These are phyloP conservation scores for Lophius americanus DNA, from an alignment of 2,797 vertebrate species.

Conservation along the genomic window DNA sequence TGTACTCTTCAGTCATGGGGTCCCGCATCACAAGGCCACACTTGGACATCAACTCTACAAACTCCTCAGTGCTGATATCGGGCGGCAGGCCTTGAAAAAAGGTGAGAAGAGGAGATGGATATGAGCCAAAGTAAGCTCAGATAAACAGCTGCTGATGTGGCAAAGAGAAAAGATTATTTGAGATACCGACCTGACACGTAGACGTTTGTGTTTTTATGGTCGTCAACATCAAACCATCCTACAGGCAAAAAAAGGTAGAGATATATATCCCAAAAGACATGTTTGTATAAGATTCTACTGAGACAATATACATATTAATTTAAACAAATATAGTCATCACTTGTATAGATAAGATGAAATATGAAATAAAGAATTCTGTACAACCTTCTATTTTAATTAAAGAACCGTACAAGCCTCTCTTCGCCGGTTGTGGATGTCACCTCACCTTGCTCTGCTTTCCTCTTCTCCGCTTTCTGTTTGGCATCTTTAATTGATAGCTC, in stretches of 20 bases:
- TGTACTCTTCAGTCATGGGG: slow-evolving; percentile 91
- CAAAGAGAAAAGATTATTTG: background rate
- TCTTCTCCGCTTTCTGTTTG: slow-evolving; percentile 89
- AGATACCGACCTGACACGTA: slow-evolving; percentile 90
- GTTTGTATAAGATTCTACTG: background rate
- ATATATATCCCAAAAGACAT: background rate
- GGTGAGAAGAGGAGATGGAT: background rate
- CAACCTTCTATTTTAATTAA: background rate
- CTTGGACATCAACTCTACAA: slow-evolving; percentile 92
- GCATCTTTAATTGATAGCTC: slow-evolving; percentile 51
- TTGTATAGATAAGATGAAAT: background rate
- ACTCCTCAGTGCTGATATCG: slow-evolving; percentile 92
- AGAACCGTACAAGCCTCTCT: background rate
- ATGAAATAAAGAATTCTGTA: background rate
- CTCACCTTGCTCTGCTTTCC: slow-evolving; percentile 90
- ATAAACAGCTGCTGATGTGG: background rate
- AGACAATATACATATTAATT: background rate
- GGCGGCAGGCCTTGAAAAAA: slow-evolving; percentile 87
- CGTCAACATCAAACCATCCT: slow-evolving; percentile 97
- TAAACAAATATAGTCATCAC: background rate
- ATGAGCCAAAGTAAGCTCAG: background rate
- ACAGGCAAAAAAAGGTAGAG: slow-evolving; percentile 35
- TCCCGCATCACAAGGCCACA: slow-evolving; percentile 96
- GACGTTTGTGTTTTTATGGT: slow-evolving; percentile 94
- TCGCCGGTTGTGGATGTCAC: background rate